Evolutionary conservation across 2,888 invertebrate species (phyloP).

Genomic region (Mesochorus sp.): DNA sequence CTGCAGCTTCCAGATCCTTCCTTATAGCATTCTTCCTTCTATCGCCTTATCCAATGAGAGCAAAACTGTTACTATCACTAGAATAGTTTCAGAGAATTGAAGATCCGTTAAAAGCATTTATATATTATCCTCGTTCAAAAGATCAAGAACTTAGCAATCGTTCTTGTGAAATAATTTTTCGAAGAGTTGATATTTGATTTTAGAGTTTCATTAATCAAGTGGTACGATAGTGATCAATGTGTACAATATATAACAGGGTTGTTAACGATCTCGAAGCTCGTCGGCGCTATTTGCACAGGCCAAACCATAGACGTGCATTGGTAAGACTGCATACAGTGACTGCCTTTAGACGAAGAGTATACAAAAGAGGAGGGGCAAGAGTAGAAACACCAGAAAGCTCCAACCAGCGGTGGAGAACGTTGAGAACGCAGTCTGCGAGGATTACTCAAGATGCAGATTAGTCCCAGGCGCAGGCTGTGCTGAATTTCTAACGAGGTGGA

Average conservation of each 20-base stretch:
- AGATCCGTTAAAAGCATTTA: background rate
- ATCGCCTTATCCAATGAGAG: background rate
- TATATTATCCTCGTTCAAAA: background rate
- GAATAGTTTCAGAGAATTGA: background rate
- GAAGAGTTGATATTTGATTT: background rate
- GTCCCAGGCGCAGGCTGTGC: slow-evolving; percentile 67
- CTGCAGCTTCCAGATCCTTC: background rate
- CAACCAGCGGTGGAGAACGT: slow-evolving; percentile 26
- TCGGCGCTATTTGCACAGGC: slow-evolving; percentile 28
- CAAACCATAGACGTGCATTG: background rate
- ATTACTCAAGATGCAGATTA: slow-evolving; percentile 71
- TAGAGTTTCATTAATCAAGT: background rate
- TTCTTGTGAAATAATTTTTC: background rate
- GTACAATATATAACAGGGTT: background rate
- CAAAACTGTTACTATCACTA: slow-evolving; percentile 16
- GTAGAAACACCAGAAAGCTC: slow-evolving; percentile 19
- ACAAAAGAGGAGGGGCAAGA: background rate
- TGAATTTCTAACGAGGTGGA: slow-evolving; percentile 72
- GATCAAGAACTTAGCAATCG: background rate
- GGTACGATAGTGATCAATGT: background rate
- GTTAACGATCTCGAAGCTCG: slow-evolving; percentile 8
- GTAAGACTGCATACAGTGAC: background rate
- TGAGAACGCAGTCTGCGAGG: slow-evolving; percentile 39
- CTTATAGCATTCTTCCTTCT: background rate
- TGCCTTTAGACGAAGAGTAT: background rate